phyloP scores from a whole-genome alignment of 2,113 vertebrate genomes.

The Mobula hypostoma region DNA sequence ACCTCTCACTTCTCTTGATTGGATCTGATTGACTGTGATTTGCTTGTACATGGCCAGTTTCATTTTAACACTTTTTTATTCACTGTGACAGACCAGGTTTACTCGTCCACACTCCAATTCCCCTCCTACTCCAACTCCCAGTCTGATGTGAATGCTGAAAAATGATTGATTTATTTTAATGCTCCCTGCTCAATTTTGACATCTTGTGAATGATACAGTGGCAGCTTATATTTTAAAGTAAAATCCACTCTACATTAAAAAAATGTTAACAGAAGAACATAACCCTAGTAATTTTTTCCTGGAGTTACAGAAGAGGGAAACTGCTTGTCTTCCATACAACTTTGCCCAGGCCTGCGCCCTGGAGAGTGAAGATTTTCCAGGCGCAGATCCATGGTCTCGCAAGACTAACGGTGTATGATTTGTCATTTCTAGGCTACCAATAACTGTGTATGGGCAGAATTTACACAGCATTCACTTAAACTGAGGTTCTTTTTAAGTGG shows the following conservation, averaged over 20 bases:
- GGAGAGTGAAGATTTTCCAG: no score
- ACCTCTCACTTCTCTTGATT: background rate
- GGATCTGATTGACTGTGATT: conserved; percentile 31
- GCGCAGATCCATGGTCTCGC: no score
- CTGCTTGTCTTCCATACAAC: no score
- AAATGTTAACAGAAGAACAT: background rate
- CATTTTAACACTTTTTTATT: conserved; percentile 33
- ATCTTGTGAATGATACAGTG: background rate
- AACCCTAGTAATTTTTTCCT: background rate
- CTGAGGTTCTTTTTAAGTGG: no score
- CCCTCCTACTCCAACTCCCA: background rate
- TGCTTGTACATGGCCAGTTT: background rate
- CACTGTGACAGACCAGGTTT: background rate
- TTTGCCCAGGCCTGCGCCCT: no score
- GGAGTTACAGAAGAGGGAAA: background rate
- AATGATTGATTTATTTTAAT: conserved; percentile 22
- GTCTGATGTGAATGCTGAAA: background rate
- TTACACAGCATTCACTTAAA: no score
- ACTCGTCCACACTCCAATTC: conserved; percentile 19
- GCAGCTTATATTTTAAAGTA: background rate
- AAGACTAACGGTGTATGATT: no score
- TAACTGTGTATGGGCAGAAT: no score
- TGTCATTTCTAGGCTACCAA: no score
- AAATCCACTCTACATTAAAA: background rate
- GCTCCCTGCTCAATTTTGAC: background rate